Percentiles rank a stretch among this genome's conserved stretches.
These are phyloP conservation scores for Rhynchopsitta pachyrhyncha DNA, from an alignment of 2,113 vertebrate species.

Conservation along the genomic window DNA sequence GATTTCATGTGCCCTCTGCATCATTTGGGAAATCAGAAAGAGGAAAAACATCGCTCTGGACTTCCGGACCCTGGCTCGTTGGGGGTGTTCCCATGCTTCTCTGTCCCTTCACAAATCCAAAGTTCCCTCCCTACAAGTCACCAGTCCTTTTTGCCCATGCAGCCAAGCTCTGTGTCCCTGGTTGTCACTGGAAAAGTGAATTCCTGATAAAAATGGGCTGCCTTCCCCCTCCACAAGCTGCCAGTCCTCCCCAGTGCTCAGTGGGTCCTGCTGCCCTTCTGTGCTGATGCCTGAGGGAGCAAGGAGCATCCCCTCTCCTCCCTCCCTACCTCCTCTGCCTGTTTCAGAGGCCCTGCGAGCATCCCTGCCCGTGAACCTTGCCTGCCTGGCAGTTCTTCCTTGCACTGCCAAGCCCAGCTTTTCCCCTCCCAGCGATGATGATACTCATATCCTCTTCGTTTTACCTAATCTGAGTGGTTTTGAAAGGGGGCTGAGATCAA, in stretches of 20 bases:
- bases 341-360: neutral
- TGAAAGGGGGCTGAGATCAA: neutral
- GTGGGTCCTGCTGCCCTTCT: neutral
- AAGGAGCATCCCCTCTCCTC: neutral
- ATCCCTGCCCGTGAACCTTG: neutral
- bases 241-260: fast-evolving
- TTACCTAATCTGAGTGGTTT: neutral
- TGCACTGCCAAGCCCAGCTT: neutral
- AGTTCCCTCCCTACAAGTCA: neutral
- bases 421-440: neutral
- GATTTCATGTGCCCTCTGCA: neutral
- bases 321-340: neutral
- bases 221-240: neutral
- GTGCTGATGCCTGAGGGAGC: neutral
- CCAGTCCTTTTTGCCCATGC: fast-evolving
- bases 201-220: neutral
- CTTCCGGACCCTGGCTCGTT: neutral
- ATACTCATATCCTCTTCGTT: neutral
- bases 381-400: neutral
- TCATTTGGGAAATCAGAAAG: neutral
- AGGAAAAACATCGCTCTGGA: fast-evolving
- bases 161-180: neutral
- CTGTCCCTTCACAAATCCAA: neutral
- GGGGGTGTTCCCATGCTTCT: neutral
- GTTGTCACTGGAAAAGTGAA: neutral